Evolutionary conservation across 2,888 invertebrate genomes (phyloP).

Genomic region (Chymomyza amoena): DNA sequence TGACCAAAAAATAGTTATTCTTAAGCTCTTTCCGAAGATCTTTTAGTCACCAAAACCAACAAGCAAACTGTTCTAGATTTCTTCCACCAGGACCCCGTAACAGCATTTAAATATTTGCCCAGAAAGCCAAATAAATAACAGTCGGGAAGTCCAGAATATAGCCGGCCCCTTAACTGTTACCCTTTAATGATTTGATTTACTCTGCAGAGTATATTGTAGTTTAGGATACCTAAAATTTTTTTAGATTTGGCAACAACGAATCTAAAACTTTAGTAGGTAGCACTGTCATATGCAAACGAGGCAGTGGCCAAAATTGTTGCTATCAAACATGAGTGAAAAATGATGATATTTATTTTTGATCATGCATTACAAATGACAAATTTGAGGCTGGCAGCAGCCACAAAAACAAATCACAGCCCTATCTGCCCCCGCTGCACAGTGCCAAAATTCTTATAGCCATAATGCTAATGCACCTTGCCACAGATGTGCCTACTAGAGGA

Average conservation of each 20-base stretch:
- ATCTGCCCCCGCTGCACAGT: not conserved
- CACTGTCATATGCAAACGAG: not conserved
- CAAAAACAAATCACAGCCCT: not conserved
- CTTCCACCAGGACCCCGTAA: too few species aligned
- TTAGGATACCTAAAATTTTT: not conserved
- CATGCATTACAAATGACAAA: conserved; percentile 9
- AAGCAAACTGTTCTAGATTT: too few species aligned
- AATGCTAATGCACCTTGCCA: conserved; percentile 1
- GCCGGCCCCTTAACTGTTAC: too few species aligned
- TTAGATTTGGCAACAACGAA: not conserved
- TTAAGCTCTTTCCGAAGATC: too few species aligned
- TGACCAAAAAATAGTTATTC: too few species aligned
- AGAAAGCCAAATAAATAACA: too few species aligned
- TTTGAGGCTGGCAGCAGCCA: not conserved
- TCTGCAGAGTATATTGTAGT: not conserved
- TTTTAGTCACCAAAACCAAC: too few species aligned
- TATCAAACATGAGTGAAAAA: not conserved
- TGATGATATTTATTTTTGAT: conserved; percentile 13
- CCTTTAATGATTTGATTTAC: not conserved
- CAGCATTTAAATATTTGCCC: too few species aligned
- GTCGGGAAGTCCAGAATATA: too few species aligned
- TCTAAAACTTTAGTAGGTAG: not conserved
- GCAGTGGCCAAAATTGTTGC: not conserved
- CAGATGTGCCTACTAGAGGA: not conserved
- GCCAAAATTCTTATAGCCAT: not conserved